Evolutionary conservation across 2,797 vertebrate genomes (phyloP), one percentile per base, ranked within the genome.

Genomic region (Catamblyrhynchus diadema): DNA sequence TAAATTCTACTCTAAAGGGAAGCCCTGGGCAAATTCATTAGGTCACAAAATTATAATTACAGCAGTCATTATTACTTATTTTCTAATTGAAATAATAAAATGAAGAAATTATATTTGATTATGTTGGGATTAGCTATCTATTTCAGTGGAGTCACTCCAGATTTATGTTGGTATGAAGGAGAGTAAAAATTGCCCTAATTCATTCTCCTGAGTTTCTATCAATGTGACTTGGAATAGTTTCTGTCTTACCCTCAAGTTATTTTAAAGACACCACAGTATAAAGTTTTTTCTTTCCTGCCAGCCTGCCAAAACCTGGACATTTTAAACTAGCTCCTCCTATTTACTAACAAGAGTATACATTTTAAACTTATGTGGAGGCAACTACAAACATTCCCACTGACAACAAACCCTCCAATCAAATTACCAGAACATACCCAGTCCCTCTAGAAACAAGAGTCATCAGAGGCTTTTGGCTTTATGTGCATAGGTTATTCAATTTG

Each of bases 311-410:
- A 54, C 56, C 21, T 27, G 90, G 44, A 74, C 32, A 50, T 87
- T 93, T 94, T 64, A 88, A 96, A 78, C 37, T 39, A 92, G 10
- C 32, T 91, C 39, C 25, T 39, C 73, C 60, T 77, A 67, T 60
- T 77, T 77, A 51, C 71, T 82, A 87, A 82, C 19, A 90, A 62
- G 37, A 92, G 18, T 11, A 51, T 32, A 16, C 18, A 81, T 86
- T 93, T 95, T 93, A 77, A 87, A 84, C 62, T 50, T 59, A 48
- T 60, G 32, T 87, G 39, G 20, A 81, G 88, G 90, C 48, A 86
- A 54, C 71, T 91, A 56, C 18, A 81, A 95, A 86, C 33, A 57
- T 86, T 91, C 65, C 18, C 22, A 64, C 48, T 71, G 69, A 74
- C 60, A 80, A 79, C 23, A 94, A 90, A 75, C 41, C 35, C 62